These are phyloP conservation scores for Clinocottus analis DNA, from an alignment of 2,113 vertebrate genomes.

Conservation along the genomic window DNA sequence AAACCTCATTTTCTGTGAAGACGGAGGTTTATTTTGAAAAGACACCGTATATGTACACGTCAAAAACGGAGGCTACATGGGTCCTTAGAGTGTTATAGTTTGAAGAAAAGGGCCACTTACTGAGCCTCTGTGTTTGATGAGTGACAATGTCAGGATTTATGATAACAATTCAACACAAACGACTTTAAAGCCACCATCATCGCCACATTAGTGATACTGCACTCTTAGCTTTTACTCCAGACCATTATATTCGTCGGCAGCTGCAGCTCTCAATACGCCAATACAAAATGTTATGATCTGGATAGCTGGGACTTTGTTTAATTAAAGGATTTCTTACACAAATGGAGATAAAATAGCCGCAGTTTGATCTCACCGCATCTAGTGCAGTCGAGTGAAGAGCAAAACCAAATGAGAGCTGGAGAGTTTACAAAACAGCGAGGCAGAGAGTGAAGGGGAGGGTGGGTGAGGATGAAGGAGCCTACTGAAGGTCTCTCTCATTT, in stretches of 20 bases:
- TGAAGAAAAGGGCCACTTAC: not conserved
- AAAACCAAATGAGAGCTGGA: conserved; percentile 59
- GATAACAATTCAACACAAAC: conserved; percentile 17
- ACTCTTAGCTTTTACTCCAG: conserved; percentile 11
- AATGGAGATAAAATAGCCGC: conserved; percentile 60
- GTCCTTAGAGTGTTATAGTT: not conserved
- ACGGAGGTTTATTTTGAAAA: not conserved
- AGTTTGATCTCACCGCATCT: conserved; percentile 56
- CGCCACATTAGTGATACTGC: conserved; percentile 13
- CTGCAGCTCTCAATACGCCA: conserved; percentile 25
- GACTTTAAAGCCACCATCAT: conserved; percentile 37
- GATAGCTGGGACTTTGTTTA: conserved; percentile 49
- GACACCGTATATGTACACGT: not conserved
- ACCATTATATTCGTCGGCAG: conserved; percentile 1
- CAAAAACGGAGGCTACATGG: not conserved
- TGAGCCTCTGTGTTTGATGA: not conserved
- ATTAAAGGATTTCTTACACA: conserved; percentile 67
- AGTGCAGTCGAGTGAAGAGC: conserved; percentile 51
- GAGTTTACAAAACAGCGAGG: conserved; percentile 58
- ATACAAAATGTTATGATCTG: conserved; percentile 43
- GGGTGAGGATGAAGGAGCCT: conserved; percentile 46
- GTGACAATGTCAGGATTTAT: not conserved
- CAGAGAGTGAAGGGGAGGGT: conserved; percentile 36
- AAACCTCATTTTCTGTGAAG: not conserved
- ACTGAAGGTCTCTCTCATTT: conserved; percentile 77